Evolutionary conservation across 1,140 invertebrate genomes (phyloP).

Genomic region (Danaus plexippus): DNA sequence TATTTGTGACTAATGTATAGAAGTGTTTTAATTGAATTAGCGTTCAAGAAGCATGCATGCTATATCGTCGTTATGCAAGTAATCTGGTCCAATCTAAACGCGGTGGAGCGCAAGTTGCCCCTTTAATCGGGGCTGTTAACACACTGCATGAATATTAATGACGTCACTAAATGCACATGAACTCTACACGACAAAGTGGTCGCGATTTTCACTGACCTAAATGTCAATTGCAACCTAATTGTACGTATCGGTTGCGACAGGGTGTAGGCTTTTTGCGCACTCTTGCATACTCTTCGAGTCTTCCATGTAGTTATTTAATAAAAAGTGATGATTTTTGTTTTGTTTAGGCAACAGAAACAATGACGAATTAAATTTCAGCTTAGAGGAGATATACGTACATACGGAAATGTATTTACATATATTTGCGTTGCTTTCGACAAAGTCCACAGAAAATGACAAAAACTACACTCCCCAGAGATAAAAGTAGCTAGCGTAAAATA

Average conservation of each 20-base stretch:
- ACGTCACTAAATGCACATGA: slow-evolving; percentile 15
- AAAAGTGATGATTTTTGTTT: too few relatives aligned
- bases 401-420: slow-evolving; percentile 1
- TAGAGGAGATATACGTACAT: too few relatives aligned
- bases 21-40: too few relatives aligned
- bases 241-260: neutral
- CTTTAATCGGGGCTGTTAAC: slow-evolving; percentile 17
- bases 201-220: slow-evolving; percentile 15
- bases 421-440: slow-evolving; percentile 4
- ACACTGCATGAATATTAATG: slow-evolving; percentile 22
- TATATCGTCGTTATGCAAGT: too few relatives aligned
- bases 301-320: too few relatives aligned
- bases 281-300: too few relatives aligned
- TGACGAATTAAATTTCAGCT: too few relatives aligned
- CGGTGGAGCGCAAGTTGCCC: slow-evolving; percentile 6
- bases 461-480: slow-evolving; percentile 3
- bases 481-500: slow-evolving; percentile 13
- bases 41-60: too few relatives aligned
- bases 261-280: too few relatives aligned
- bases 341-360: too few relatives aligned
- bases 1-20: too few relatives aligned
- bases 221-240: slow-evolving; percentile 15
- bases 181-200: slow-evolving; percentile 14
- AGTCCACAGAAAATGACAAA: neutral
- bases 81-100: too few relatives aligned